Base-by-base conservation (phyloP, 2,797 vertebrate genomes). In the Rousettus madagascariensis region DNA sequence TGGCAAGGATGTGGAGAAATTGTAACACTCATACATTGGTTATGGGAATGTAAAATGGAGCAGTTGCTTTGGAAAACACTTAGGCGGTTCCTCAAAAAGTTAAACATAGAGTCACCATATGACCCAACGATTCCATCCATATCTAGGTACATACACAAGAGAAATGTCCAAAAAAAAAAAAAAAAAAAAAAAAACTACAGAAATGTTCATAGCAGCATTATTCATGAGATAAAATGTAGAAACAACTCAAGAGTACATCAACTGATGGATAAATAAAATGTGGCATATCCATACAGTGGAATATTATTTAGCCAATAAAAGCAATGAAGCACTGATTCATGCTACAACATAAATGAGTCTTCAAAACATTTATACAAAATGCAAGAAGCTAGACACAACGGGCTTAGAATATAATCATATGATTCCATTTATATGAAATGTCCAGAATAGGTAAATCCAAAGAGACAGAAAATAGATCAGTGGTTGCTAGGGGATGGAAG, bases 311-410 rank as follows among this genome's bases (percentile, higher is more conserved):
- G n/a, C 17, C 51, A 65, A 38, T 87, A 90, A 86, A 66, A 74
- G 30, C 38, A n/a, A 68, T 20, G 20, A 74, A 85, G 30, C 51
- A 78, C 63, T 59, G 59, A 94, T 65, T 85, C 49, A 53, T 41
- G 33, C 53, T 65, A 38, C 20, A 85, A 24, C 55, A 63, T 17
- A 41, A 33, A 82, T 83, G 41, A 91, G 77, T 75, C 33, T 53
- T 79, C 57, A 95, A 86, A 86, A 80, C 6, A 68, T 65, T 82
- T 85, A 83, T 43, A 6, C n/a, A 83, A 83, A 89, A 51, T 69
- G 0, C 82, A 86, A 86, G 38, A 57, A 86, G 68, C 11, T 10
- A 86, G 13, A 78, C 24, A 83, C 20, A 83, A 90, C 83, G 41
- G 36, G 30, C 15, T 83, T 83, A 51, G 22, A 59, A 71, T 16